phyloP scores from a whole-genome alignment of 2,888 invertebrate species.

The Zygaena filipendulae region DNA sequence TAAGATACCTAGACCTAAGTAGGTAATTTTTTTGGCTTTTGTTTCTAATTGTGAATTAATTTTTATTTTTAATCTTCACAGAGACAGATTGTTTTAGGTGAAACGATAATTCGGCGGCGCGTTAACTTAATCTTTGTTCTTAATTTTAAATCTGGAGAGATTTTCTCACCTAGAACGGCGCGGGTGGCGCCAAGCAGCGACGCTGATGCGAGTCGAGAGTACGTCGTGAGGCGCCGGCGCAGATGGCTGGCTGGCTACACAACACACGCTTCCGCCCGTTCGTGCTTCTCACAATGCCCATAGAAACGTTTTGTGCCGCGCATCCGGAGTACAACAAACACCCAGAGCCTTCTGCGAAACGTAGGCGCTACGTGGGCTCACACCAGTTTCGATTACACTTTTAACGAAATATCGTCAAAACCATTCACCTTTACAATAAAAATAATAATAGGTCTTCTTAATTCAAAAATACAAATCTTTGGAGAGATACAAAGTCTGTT shows the following conservation, averaged over 20 bases:
- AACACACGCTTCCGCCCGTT: constrained; percentile 49
- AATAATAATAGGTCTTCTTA: too few relatives aligned
- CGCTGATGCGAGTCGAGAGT: constrained; percentile 20
- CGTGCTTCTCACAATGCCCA: constrained; percentile 52
- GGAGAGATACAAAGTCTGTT: too few relatives aligned
- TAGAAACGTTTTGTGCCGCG: constrained; percentile 23
- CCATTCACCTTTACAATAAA: too few relatives aligned
- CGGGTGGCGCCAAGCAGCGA: constrained; percentile 38
- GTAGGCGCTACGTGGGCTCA: constrained; percentile 52
- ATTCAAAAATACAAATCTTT: too few relatives aligned
- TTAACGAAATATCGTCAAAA: constrained; percentile 35
- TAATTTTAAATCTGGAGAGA: constrained; percentile 33
- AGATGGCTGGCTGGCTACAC: constrained; percentile 20
- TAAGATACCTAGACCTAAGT: too few relatives aligned
- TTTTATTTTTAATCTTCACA: too few relatives aligned
- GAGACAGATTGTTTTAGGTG: too few relatives aligned
- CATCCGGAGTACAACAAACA: too few relatives aligned
- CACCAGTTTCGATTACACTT: constrained; percentile 33
- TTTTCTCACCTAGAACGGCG: constrained; percentile 44
- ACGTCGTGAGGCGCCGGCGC: constrained; percentile 52
- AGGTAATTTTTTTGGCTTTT: too few relatives aligned
- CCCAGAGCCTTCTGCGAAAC: constrained; percentile 46
- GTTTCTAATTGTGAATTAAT: too few relatives aligned
- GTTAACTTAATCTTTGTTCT: too few relatives aligned
- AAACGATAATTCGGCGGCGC: too few relatives aligned